phyloP scores from a whole-genome alignment of 2,113 vertebrate genomes.

The Dascyllus trimaculatus region DNA sequence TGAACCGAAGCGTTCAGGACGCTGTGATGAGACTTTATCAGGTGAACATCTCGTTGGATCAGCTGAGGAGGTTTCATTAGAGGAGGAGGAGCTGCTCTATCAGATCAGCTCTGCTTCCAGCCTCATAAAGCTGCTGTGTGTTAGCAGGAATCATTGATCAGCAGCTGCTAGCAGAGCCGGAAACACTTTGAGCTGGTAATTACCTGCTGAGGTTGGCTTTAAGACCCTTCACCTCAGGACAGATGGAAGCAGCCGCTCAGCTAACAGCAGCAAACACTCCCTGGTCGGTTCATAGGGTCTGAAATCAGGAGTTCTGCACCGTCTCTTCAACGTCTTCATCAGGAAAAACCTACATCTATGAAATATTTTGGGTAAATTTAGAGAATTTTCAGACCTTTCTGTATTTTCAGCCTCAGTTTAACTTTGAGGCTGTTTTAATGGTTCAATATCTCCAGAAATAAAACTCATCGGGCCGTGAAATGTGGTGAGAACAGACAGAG shows the following conservation, averaged over 20 bases:
- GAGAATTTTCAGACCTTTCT: too few relatives aligned
- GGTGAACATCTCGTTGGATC: neutral
- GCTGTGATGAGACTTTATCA: neutral
- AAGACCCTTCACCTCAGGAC: slow-evolving; percentile 45
- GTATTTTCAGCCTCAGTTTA: too few relatives aligned
- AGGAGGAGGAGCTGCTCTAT: slow-evolving; percentile 47
- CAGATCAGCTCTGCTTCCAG: slow-evolving; percentile 40
- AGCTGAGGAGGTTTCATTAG: slow-evolving; percentile 47
- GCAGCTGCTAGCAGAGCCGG: slow-evolving; percentile 46
- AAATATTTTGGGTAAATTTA: too few relatives aligned
- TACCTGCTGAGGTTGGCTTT: slow-evolving; percentile 43
- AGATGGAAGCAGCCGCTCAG: slow-evolving; percentile 11
- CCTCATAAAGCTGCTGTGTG: neutral
- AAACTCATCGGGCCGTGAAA: too few relatives aligned
- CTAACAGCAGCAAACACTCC: neutral
- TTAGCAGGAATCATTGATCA: slow-evolving; percentile 46
- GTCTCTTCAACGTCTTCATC: too few relatives aligned
- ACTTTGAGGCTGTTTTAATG: too few relatives aligned
- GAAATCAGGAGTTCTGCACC: too few relatives aligned
- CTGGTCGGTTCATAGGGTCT: neutral
- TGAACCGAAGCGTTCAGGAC: slow-evolving; percentile 1
- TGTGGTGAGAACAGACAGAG: too few relatives aligned
- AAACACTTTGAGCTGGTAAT: slow-evolving; percentile 57
- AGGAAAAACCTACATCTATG: too few relatives aligned
- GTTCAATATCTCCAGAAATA: too few relatives aligned